These are phyloP conservation scores for Recurvirostra avosetta DNA, from an alignment of 2,113 vertebrate genomes.

Conservation along the genomic window DNA sequence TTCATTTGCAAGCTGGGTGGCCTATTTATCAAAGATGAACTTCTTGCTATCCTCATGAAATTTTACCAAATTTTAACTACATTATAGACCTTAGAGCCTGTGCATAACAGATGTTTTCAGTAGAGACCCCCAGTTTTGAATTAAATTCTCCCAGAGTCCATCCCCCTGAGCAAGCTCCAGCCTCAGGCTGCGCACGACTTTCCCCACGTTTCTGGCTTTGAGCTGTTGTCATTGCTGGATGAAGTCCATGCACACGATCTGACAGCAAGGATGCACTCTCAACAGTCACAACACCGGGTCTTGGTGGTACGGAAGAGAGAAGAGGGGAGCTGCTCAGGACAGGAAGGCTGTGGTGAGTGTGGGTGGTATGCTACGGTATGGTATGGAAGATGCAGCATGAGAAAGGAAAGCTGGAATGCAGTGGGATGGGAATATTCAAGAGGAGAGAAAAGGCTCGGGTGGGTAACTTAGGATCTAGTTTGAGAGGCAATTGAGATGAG, in stretches of 20 bases:
- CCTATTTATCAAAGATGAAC: background rate
- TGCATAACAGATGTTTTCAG: background rate
- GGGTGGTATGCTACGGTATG: background rate
- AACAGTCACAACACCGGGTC: background rate
- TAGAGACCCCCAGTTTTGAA: background rate
- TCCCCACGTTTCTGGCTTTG: background rate
- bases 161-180: background rate
- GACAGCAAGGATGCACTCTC: background rate
- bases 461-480: background rate
- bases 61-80: background rate
- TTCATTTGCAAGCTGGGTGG: background rate
- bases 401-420: background rate
- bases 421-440: background rate
- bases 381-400: background rate
- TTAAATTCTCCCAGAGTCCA: background rate
- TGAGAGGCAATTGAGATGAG: background rate
- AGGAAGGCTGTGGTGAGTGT: background rate
- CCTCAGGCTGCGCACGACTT: background rate
- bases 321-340: background rate
- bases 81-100: background rate
- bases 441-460: background rate
- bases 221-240: background rate
- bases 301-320: background rate
- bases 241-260: background rate
- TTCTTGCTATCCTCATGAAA: background rate